Base-by-base conservation (phyloP, 2,113 vertebrate genomes). In the Mohoua ochrocephala region DNA sequence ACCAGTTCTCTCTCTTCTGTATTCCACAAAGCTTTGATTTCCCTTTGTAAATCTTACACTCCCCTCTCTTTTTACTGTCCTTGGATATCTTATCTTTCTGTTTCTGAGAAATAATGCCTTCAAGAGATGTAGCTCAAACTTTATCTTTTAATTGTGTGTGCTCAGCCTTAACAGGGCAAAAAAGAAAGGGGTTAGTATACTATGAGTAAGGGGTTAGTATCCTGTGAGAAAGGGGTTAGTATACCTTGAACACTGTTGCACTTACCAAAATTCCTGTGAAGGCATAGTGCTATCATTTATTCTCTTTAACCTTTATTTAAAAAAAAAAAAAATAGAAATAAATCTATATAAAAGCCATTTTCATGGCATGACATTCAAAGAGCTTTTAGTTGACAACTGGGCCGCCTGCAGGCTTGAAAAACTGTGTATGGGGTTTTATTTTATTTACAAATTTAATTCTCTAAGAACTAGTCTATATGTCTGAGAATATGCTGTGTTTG, bases 291-390 rank as follows among this genome's bases (percentile, higher is more conserved):
- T 77, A 71, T 60, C 18, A 41, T 79, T 87, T 91, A 19, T 47
- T 90, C 41, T 45, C 44, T 76, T 92, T 69, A 96, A 87, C 45
- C 19, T 90, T 90, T 59, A 84, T 54, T 75, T 6, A 44, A 30
- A 65, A n/a, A 68, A 54, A 44, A 30, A 65, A n/a, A 68, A 54
- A 47, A 63, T 11, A 68, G 9, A 91, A 95, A 82, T 44, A 83
- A 89, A 87, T 92, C 76, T 86, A 61, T 94, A 74, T 50, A 78
- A 84, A 93, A 93, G 33, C 22, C 20, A 65, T 92, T 95, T 96
- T 67, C 75, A 71, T 11, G 5, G 42, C 31, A n/a, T 50, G 77
- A 94, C 19, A 60, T 68, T 74, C 45, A 87, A 84, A 94, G 37
- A 67, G 47, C 44, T 80, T 95, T 95, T 59, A 77, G 53, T 22